phyloP scores from a whole-genome alignment of 1,140 invertebrate species.

The Psix sp. region DNA sequence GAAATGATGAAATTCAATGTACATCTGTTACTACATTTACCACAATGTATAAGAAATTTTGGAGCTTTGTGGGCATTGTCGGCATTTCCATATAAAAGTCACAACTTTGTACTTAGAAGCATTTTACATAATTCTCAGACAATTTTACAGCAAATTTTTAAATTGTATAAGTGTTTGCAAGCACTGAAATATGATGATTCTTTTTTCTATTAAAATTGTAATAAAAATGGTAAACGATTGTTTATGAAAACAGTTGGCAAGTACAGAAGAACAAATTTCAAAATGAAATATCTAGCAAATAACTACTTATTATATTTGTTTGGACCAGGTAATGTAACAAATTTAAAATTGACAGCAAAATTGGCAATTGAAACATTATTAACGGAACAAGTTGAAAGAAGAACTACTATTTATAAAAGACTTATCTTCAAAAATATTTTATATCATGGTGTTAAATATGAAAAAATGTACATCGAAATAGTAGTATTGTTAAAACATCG shows the following conservation, averaged over 20 bases:
- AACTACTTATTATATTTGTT: slow-evolving; percentile 9
- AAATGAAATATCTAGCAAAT: neutral
- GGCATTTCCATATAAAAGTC: slow-evolving; percentile 57
- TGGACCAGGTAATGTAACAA: slow-evolving; percentile 4
- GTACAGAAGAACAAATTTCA: slow-evolving; percentile 6
- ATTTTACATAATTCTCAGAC: slow-evolving; percentile 18
- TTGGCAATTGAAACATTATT: slow-evolving; percentile 9
- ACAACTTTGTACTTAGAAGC: slow-evolving; percentile 29
- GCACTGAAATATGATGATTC: slow-evolving; percentile 7
- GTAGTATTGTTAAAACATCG: too few relatives aligned
- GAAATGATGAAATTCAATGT: slow-evolving; percentile 50
- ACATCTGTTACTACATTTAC: slow-evolving; percentile 47
- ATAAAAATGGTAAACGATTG: slow-evolving; percentile 3
- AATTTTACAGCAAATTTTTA: slow-evolving; percentile 33
- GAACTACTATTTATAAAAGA: too few relatives aligned
- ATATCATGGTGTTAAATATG: too few relatives aligned
- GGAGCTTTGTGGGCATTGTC: slow-evolving; percentile 59
- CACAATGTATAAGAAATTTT: slow-evolving; percentile 36
- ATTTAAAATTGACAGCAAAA: slow-evolving; percentile 15
- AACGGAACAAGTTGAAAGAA: neutral
- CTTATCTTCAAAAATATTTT: too few relatives aligned
- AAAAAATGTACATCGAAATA: too few relatives aligned
- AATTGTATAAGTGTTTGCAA: slow-evolving; percentile 14
- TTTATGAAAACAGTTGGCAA: slow-evolving; percentile 2
- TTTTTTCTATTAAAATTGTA: slow-evolving; percentile 2